phyloP scores from a whole-genome alignment of 2,888 invertebrate genomes.

The Eulithis prunata region DNA sequence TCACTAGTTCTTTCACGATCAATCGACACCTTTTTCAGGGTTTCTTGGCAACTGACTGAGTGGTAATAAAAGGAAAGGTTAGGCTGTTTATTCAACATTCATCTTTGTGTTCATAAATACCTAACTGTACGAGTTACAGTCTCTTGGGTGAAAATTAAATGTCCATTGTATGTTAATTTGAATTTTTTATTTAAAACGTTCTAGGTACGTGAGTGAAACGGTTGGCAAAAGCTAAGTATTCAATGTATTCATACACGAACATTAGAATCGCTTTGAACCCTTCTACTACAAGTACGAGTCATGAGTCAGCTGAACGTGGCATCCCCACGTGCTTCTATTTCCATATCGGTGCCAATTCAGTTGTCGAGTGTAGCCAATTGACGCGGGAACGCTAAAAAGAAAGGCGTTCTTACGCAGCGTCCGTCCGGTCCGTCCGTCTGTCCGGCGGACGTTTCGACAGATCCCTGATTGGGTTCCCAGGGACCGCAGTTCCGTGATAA shows the following conservation, averaged over 20 bases:
- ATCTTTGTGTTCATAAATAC: too few species aligned
- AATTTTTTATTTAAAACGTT: too few species aligned
- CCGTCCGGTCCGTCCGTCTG: constrained; percentile 44
- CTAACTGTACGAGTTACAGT: too few species aligned
- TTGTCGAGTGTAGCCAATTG: constrained; percentile 44
- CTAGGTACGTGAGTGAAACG: too few species aligned
- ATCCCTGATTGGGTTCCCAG: constrained; percentile 67
- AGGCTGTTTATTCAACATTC: too few species aligned
- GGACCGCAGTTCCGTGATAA: constrained; percentile 43
- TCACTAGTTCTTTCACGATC: too few species aligned
- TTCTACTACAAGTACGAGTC: neutral
- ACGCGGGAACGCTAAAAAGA: constrained; percentile 45
- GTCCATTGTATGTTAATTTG: too few species aligned
- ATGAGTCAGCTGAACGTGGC: constrained; percentile 35
- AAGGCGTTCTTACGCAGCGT: constrained; percentile 43
- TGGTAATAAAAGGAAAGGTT: too few species aligned
- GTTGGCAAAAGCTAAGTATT: too few species aligned
- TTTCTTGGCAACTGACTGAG: too few species aligned
- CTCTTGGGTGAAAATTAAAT: too few species aligned
- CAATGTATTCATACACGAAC: neutral
- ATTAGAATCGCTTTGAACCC: constrained; percentile 18
- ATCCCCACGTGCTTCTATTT: constrained; percentile 41
- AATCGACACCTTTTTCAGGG: too few species aligned
- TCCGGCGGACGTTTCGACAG: constrained; percentile 61
- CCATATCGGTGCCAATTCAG: constrained; percentile 44